Evolutionary conservation across 2,113 vertebrate species (phyloP).

Genomic region (Ibidorhyncha struthersii): DNA sequence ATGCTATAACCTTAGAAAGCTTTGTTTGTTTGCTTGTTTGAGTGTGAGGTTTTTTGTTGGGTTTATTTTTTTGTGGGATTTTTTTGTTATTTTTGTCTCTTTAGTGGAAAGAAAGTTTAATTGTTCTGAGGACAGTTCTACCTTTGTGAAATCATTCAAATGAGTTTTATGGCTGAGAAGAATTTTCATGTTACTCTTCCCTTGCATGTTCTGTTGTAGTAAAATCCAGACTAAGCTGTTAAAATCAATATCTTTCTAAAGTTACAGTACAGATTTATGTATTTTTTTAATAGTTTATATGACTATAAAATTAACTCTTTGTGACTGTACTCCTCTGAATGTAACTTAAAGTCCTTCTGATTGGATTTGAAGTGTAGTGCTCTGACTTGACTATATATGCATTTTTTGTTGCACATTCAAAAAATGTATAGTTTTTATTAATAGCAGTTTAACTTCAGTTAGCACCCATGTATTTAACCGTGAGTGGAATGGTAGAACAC

Average conservation of each 20-base stretch:
- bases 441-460: not conserved
- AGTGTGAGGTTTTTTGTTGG: rapidly evolving
- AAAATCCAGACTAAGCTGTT: not conserved
- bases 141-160: not conserved
- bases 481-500: not conserved
- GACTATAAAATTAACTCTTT: not conserved
- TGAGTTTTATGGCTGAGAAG: not conserved
- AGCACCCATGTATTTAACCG: not conserved
- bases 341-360: not conserved
- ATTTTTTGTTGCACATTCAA: not conserved
- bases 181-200: not conserved
- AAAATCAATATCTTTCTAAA: not conserved
- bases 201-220: not conserved
- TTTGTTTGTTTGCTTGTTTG: not conserved
- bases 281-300: not conserved
- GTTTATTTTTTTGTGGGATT: too few species aligned
- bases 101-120: not conserved
- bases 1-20: not conserved
- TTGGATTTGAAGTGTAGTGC: not conserved
- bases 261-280: not conserved
- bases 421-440: not conserved
- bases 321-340: not conserved
- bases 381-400: not conserved
- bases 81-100: not conserved
- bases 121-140: not conserved